Conservation (phyloP, 2,888 invertebrate species). For the Adelognathus sp. region DNA sequence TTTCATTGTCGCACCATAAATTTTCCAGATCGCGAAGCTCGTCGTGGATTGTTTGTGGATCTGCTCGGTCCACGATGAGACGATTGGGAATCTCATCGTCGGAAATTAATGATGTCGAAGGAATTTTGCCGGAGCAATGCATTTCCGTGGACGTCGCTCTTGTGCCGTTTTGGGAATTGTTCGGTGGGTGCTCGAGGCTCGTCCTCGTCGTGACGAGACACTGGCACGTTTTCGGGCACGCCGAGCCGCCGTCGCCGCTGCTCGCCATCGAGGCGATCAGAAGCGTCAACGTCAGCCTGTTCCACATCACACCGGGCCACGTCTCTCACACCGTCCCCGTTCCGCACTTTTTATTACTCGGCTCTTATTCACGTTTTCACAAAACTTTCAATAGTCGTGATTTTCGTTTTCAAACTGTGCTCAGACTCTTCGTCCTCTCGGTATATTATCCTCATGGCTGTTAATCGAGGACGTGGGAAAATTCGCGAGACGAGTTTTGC, state of each 20-base stretch:
- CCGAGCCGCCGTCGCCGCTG: conserved; percentile 64
- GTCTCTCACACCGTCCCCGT: conserved; percentile 36
- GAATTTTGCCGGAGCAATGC: conserved; percentile 56
- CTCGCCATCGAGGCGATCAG: conserved; percentile 78
- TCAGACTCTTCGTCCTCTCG: conserved; percentile 35
- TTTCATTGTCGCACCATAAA: conserved; percentile 24
- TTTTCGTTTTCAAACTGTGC: conserved; percentile 24
- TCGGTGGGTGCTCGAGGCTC: conserved; percentile 1
- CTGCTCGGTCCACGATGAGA: conserved; percentile 61
- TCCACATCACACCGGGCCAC: conserved; percentile 72
- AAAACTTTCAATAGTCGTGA: conserved; percentile 26
- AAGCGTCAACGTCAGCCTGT: conserved; percentile 67
- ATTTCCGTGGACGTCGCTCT: conserved; percentile 60
- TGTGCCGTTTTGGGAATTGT: not conserved
- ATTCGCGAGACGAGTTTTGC: too few relatives aligned
- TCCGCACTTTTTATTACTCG: too few relatives aligned
- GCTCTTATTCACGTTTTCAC: conserved; percentile 48
- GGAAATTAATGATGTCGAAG: conserved; percentile 49
- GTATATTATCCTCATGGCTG: conserved; percentile 49
- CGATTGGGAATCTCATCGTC: conserved; percentile 55
- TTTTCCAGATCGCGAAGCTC: conserved; percentile 59
- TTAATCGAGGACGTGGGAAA: too few relatives aligned
- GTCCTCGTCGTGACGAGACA: conserved; percentile 56
- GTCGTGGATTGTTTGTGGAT: conserved; percentile 65
- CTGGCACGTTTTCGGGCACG: conserved; percentile 76